Evolutionary conservation across 2,888 invertebrate genomes (phyloP), one percentile per base, ranked within the genome.

Genomic region (Pseudeuparius sepicola): DNA sequence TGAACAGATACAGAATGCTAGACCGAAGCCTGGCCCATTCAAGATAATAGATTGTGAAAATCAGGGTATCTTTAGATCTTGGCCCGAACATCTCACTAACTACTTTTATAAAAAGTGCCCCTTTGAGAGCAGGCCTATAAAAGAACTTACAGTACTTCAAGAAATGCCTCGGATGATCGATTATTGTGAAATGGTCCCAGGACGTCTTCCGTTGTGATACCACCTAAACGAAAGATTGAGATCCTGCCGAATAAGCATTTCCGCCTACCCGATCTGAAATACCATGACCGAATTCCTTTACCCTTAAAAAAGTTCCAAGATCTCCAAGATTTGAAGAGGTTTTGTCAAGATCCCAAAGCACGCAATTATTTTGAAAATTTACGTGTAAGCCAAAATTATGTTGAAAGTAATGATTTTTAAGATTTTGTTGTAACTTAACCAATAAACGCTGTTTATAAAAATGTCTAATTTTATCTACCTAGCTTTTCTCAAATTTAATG

Each of bases 61-160:
- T n/a, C 20, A 20, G n/a, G 20, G n/a, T 6, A 20, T 20, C n/a
- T 20, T 20, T 20, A 20, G 20, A 20, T 20, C 20, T 7, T 20
- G 20, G 20, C 6, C 20, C n/a, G n/a, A 20, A 7, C 20, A 20
- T n/a, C 20, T 20, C 20, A 20, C 20, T 7, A 6, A 20, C 7
- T 20, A 20, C n/a, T 20, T 20, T 20, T 20, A 20, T n/a, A 20
- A 20, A n/a, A 20, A 20, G 20, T 20, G 20, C n/a, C 20, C 20
- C n/a, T 20, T 20, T 20, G 20, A 20, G 20, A 20, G 20, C n/a
- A 20, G 20, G n/a, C 20, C 20, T 6, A 20, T 20, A 7, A 20
- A 20, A 20, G n/a, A 20, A n/a, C 20, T 20, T 7, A n/a, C n/a
- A 6, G n/a, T 20, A 6, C n/a, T n/a, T 20, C 20, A n/a, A 20